A percentile compares a stretch with the other conserved stretches of the same genome.
phyloP scores from a whole-genome alignment of 37 sponge, comb jelly and placozoan species.

The Beroe ovata region DNA sequence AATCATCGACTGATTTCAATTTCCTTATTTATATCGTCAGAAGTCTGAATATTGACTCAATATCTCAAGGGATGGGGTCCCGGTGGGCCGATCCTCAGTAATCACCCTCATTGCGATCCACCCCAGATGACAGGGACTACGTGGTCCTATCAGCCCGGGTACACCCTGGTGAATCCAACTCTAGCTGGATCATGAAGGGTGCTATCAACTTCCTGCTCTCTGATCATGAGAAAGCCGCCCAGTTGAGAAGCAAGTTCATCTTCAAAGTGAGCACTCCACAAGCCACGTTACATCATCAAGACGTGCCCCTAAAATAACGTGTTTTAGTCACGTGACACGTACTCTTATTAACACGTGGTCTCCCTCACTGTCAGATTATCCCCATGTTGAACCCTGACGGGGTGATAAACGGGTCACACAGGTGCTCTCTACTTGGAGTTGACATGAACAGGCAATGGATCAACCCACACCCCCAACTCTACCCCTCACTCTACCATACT shows the following conservation, averaged over 20 bases:
- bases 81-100: neutral
- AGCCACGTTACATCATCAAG: too few species aligned
- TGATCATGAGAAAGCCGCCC: constrained; percentile 57
- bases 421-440: constrained; percentile 74
- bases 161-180: constrained; percentile 84
- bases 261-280: too few species aligned
- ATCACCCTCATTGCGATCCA: neutral
- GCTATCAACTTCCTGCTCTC: constrained; percentile 73
- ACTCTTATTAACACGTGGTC: too few species aligned
- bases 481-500: constrained; percentile 80
- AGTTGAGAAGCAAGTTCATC: constrained; percentile 70
- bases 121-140: constrained; percentile 61
- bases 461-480: constrained; percentile 72
- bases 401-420: constrained; percentile 78
- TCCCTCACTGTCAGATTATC: too few species aligned
- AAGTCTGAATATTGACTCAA: too few species aligned
- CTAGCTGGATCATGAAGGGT: constrained; percentile 85
- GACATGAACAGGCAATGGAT: constrained; percentile 81
- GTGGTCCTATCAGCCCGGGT: constrained; percentile 76
- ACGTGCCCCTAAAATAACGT: too few species aligned
- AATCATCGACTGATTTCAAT: too few species aligned
- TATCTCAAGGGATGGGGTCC: too few species aligned
- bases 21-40: too few species aligned
- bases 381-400: constrained; percentile 92
- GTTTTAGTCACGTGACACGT: too few species aligned